phyloP scores from a whole-genome alignment of 2,113 vertebrate genomes.

The Catharus fuscescens region DNA sequence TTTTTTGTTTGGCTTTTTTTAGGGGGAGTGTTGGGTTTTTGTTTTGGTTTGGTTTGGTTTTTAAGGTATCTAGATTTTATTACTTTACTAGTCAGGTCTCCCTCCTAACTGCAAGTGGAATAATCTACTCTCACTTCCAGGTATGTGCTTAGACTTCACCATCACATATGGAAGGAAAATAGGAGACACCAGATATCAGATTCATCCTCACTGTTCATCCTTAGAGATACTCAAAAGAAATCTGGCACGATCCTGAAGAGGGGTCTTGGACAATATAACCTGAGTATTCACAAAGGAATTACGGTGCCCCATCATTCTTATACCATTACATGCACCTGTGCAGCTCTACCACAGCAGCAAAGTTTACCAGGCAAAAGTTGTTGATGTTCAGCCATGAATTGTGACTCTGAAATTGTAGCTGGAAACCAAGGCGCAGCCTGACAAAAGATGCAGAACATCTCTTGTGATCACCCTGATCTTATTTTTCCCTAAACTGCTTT shows the following conservation, averaged over 20 bases:
- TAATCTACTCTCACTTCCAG: not conserved
- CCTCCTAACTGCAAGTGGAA: not conserved
- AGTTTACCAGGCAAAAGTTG: not conserved
- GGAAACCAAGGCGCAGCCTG: not conserved
- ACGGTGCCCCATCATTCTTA: not conserved
- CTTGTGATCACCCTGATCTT: not conserved
- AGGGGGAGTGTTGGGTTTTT: not conserved
- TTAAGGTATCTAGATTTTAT: not conserved
- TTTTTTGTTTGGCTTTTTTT: not conserved
- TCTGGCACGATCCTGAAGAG: not conserved
- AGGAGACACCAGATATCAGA: not conserved
- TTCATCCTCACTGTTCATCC: not conserved
- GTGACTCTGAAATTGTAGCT: not conserved
- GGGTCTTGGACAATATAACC: not conserved
- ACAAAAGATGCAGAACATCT: not conserved
- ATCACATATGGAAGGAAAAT: not conserved
- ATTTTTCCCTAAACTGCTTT: not conserved
- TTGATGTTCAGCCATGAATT: not conserved
- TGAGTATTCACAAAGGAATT: not conserved
- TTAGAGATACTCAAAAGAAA: not conserved
- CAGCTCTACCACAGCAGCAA: not conserved
- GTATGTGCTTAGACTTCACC: not conserved
- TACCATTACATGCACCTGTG: accelerated
- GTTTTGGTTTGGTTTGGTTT: not conserved
- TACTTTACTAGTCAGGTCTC: not conserved